Base-by-base conservation (phyloP, 1,140 invertebrate species). In the Drosophila persimilis region DNA sequence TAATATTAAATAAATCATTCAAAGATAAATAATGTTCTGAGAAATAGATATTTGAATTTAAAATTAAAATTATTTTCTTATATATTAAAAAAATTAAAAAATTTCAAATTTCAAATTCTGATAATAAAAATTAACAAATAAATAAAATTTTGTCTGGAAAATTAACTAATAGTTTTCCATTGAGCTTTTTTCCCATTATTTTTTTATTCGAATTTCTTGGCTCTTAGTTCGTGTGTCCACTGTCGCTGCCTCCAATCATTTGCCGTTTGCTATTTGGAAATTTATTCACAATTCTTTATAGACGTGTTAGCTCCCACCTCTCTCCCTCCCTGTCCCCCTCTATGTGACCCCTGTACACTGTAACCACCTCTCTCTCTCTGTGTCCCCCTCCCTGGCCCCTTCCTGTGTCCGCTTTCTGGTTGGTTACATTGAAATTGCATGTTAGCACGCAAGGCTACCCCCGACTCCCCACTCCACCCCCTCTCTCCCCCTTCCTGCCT, bases 251-350 rank as follows among this genome's bases (percentile, higher is more conserved):
- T 11, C 35, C 35, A 13, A 56, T 80, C 63, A 76, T 60, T 63
- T 56, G 62, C 65, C 53, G 47, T 13, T 65, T 85, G 77, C 52
- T 80, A 65, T 80, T 84, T 69, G 78, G 77, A 84, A 74, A 83
- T 69, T 77, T 85, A 85, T 86, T 74, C 81, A 80, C 77, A 85
- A 86, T 85, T 86, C 77, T 77, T 85, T 86, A 81, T 86, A 81
- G 83, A 85, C 81, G 77, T 80, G 63, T 80, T 66, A 85, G 66
- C 55, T 44, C 47, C 59, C 48, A 22, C 26, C 46, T 31, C 44
- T 15, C 47, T 52, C 29, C 3, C 31, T 15, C 15, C n/a, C n/a
- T n/a, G n/a, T n/a, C n/a, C n/a, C n/a, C n/a, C 9, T 11, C 3
- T 4, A 11, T 39, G 9, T 39, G 35, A 39, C 35, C 35, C 35